Conservation (phyloP, 2,888 invertebrate genomes). For the Eristalinus aeneus region DNA sequence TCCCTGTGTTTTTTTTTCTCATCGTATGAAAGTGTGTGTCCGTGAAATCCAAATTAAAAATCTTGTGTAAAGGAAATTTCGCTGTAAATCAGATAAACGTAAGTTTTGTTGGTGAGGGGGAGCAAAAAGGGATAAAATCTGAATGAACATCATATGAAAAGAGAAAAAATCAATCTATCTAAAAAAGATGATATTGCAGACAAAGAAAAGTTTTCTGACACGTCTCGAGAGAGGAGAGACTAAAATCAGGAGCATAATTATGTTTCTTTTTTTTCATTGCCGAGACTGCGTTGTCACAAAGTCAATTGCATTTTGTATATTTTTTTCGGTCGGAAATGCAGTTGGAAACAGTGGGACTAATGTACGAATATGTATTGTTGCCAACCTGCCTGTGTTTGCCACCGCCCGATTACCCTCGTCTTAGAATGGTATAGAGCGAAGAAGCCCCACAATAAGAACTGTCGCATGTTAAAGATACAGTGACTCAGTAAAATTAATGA, state of each 20-base stretch:
- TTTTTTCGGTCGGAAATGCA: conserved; percentile 45
- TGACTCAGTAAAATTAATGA: conserved; percentile 28
- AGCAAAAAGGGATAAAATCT: neutral
- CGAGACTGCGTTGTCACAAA: conserved; percentile 67
- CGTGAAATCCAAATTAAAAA: conserved; percentile 52
- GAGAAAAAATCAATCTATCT: conserved; percentile 19
- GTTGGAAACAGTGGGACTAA: conserved; percentile 61
- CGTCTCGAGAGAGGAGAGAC: conserved; percentile 21
- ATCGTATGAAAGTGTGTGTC: conserved; percentile 22
- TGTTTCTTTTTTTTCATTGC: conserved; percentile 38
- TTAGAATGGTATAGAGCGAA: conserved; percentile 43
- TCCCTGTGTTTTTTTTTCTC: conserved; percentile 24
- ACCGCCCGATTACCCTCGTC: conserved; percentile 13
- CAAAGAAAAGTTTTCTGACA: conserved; percentile 49
- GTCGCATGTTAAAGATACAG: conserved; percentile 53
- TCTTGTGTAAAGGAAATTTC: conserved; percentile 6
- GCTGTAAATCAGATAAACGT: conserved; percentile 17
- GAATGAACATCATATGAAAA: conserved; percentile 2
- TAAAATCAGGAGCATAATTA: conserved; percentile 43
- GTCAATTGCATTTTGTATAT: conserved; percentile 60
- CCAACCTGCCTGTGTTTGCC: conserved; percentile 52
- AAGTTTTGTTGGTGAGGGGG: conserved; percentile 1
- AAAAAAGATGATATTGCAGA: conserved; percentile 17
- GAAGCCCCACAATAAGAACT: conserved; percentile 63
- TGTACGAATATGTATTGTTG: conserved; percentile 64